Evolutionary conservation across 2,797 vertebrate species (phyloP), one percentile per base, ranked within the genome.

Genomic region (Coregonus sp.): DNA sequence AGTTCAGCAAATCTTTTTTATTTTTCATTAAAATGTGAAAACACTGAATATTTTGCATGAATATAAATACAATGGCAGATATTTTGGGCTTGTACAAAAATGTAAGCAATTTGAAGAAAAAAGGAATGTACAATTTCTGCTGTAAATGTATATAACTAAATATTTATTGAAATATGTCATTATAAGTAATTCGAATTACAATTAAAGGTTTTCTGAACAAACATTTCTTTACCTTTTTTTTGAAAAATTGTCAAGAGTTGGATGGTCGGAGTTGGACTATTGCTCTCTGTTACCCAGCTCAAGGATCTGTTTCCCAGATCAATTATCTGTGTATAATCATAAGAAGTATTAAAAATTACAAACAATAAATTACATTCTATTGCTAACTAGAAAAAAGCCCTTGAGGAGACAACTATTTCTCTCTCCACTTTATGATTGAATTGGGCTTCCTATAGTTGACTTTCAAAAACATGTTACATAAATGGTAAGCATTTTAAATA

Each of bases 101-200:
- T 91, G 90, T 94, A 92, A 95, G 93, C 93, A 94, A 95, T 95
- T 94, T 95, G 93, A 95, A 94, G 93, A 92, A 92, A 80, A 90
- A 94, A 93, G 96, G 97, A 98, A 99, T 98, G 96, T 98, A 97
- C 95, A 93, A 92, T 97, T 97, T 96, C 96, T 97, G 96, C 96
- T 96, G 93, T 96, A 93, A 92, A 92, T 97, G 96, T 98, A 98
- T 94, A 98, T 97, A 98, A 96, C 93, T 91, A 95, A 94, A 94
- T 97, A 98, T 97, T 97, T 98, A 98, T 95, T 97, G 96, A 97
- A 95, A 92, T 96, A 97, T 96, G 96, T 96, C 95, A 95, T 95
- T 96, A 95, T 96, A 95, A 63, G 94, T 91, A 92, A 96, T 95
- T 96, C 95, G 93, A 97, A 96, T 93, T 93, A 94, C 93, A 94